Evolutionary conservation across 2,888 invertebrate species (phyloP), one percentile per base, ranked within the genome.

Genomic region (Clivina fossor): DNA sequence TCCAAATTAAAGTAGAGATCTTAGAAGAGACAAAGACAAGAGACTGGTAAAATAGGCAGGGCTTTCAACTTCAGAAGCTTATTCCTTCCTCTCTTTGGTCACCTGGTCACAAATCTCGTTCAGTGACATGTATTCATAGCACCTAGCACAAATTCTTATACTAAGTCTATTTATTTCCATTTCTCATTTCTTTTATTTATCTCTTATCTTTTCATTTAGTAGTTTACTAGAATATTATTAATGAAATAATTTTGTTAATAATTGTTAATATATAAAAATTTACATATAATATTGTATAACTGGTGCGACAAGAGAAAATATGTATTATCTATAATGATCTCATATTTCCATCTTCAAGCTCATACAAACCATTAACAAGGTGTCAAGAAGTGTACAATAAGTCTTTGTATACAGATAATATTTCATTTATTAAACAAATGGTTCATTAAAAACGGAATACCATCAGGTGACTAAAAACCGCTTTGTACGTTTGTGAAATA

Each of bases 391-490:
- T 43, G 43, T 43, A 43, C 13, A 43, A 43, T 24, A 7, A 24
- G 15, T 26, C 26, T 7, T 24, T 4, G 26, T 24, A 9, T 7
- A 24, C 26, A 24, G 26, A 7, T 24, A 9, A 24, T 7, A 24
- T 3, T 51, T 50, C 49, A 55, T 32, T 43, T n/a, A 38, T n/a
- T 33, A 53, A 47, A 47, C 57, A 4, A 59, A 37, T 15, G 16
- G 16, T 38, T 44, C 56, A 50, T 58, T 28, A 16, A n/a, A 54
- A 56, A 11, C 46, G 32, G 48, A 59, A 57, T 46, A 57, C 30
- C 37, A 33, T 22, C 18, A 40, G 47, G 38, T 57, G 59, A 54
- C 56, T 37, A 11, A 55, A 33, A n/a, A 37, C 18, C 5, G 44
- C 44, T 53, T 43, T 18, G 22, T 11, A 30, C 28, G 9, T 44